These are phyloP conservation scores for Nephila pilipes DNA, from an alignment of 1,140 invertebrate genomes.

Conservation along the genomic window DNA sequence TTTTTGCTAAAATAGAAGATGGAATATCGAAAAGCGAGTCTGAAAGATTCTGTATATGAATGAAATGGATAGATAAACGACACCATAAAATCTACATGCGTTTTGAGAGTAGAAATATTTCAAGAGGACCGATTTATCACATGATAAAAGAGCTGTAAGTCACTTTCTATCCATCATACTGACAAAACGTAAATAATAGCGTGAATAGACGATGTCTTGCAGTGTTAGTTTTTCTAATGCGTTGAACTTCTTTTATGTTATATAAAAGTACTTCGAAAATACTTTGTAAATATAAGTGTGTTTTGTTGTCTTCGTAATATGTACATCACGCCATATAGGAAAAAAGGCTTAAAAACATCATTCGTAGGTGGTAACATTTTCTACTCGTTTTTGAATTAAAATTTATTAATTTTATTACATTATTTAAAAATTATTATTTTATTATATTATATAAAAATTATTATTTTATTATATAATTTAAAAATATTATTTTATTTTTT, in stretches of 20 bases:
- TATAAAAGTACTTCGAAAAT: neutral
- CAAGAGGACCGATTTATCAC: constrained; percentile 2
- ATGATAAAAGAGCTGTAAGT: neutral
- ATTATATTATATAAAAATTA: too few relatives aligned
- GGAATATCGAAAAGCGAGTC: neutral
- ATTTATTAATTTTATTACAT: too few relatives aligned
- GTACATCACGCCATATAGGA: too few relatives aligned
- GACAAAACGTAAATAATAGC: constrained; percentile 8
- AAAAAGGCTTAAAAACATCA: too few relatives aligned
- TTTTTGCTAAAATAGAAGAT: too few relatives aligned
- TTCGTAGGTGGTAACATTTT: too few relatives aligned
- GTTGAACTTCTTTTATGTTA: neutral
- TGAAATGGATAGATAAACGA: neutral
- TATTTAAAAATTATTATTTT: too few relatives aligned
- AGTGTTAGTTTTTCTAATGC: neutral
- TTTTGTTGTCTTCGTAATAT: neutral
- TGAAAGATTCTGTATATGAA: neutral
- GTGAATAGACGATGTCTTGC: neutral
- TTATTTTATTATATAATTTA: too few relatives aligned
- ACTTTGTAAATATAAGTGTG: neutral
- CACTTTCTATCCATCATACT: neutral
- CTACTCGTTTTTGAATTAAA: too few relatives aligned
- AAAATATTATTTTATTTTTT: too few relatives aligned
- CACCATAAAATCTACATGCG: constrained; percentile 19
- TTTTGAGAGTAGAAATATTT: neutral